Conservation (phyloP, 2,797 vertebrate species). For the Siniperca obscura region DNA sequence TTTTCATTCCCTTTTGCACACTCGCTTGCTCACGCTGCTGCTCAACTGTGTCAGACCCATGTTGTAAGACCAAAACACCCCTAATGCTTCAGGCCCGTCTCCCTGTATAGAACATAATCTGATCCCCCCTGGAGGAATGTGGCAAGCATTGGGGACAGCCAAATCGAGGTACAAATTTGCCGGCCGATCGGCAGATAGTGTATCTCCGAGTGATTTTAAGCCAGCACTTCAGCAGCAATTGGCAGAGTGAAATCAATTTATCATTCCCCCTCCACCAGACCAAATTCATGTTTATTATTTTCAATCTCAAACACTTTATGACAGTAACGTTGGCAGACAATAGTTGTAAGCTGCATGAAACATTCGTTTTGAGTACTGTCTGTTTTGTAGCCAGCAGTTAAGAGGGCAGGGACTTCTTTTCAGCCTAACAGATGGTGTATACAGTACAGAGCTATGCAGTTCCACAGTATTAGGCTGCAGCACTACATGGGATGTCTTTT, state of each 20-base stretch:
- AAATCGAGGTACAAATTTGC: slow-evolving; percentile 82
- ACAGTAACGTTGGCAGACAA: slow-evolving; percentile 42
- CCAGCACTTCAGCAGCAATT: slow-evolving; percentile 55
- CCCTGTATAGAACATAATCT: slow-evolving; percentile 81
- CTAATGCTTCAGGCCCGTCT: slow-evolving; percentile 66
- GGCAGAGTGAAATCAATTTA: slow-evolving; percentile 55
- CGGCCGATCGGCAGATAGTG: slow-evolving; percentile 69
- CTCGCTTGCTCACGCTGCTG: slow-evolving; percentile 48
- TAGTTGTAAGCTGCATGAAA: slow-evolving; percentile 51
- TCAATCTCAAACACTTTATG: slow-evolving; percentile 40
- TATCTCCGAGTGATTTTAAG: slow-evolving; percentile 74
- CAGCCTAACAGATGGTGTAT: slow-evolving; percentile 71
- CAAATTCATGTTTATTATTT: slow-evolving; percentile 40
- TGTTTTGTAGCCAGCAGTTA: slow-evolving; percentile 61
- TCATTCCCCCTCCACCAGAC: slow-evolving; percentile 18
- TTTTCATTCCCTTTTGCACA: slow-evolving; percentile 42
- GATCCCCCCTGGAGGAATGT: slow-evolving; percentile 78
- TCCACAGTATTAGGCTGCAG: slow-evolving; percentile 39
- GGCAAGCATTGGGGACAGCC: slow-evolving; percentile 73
- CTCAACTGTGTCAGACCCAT: slow-evolving; percentile 65
- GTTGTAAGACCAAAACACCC: slow-evolving; percentile 69
- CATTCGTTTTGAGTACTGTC: slow-evolving; percentile 42
- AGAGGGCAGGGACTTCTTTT: slow-evolving; percentile 60
- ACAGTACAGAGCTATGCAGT: slow-evolving; percentile 51
- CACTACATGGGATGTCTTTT: slow-evolving; percentile 45